A percentile compares a stretch with the other conserved stretches of the same genome.
These are phyloP conservation scores for Sus scrofa DNA, from an alignment of 2,113 vertebrate genomes.

Conservation along the genomic window T2T-Sscrofa CM000824.6:226174001-226174500, in stretches of 20 bases:
- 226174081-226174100: background rate
- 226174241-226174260: background rate
- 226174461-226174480: background rate
- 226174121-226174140: background rate
- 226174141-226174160: background rate
- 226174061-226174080: background rate
- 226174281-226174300: background rate
- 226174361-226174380: background rate
- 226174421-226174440: background rate
- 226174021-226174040: background rate
- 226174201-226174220: background rate
- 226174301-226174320: background rate
- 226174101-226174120: conserved; percentile 1
- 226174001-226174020: background rate
- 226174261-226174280: background rate
- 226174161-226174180: background rate
- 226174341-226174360: background rate
- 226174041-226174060: background rate
- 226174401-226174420: background rate
- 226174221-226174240: background rate
- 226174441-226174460: background rate
- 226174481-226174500: background rate
- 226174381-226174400: background rate
- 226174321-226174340: background rate
- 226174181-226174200: background rate